phyloP scores from a whole-genome alignment of 2,113 vertebrate species.

The Cyanoderma ruficeps region DNA sequence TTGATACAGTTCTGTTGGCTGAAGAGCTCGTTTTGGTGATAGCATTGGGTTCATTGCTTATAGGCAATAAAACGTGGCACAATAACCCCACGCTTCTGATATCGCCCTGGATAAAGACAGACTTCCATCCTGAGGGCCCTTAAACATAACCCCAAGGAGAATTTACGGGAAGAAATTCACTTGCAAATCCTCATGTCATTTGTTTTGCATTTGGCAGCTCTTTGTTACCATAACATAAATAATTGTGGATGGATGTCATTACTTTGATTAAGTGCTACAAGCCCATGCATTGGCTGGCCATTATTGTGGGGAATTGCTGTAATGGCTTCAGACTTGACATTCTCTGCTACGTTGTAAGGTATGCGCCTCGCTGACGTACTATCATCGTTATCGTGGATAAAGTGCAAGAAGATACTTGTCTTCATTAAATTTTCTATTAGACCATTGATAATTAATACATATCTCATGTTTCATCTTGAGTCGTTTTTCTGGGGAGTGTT shows the following conservation, averaged over 20 bases:
- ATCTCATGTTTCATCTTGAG: slow-evolving; percentile 62
- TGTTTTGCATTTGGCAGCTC: slow-evolving; percentile 73
- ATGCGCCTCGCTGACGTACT: slow-evolving; percentile 51
- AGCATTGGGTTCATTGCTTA: background rate
- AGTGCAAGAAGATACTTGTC: slow-evolving; percentile 69
- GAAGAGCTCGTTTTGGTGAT: background rate
- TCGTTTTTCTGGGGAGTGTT: slow-evolving; percentile 44
- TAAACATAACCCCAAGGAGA: slow-evolving; percentile 21
- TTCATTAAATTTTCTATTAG: slow-evolving; percentile 71
- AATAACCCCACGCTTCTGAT: background rate
- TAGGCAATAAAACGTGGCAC: background rate
- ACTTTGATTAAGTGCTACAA: slow-evolving; percentile 60
- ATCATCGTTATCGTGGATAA: slow-evolving; percentile 51
- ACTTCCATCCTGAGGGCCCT: slow-evolving; percentile 20
- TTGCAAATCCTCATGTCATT: slow-evolving; percentile 67
- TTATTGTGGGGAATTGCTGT: slow-evolving; percentile 69
- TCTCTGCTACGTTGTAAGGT: slow-evolving; percentile 30
- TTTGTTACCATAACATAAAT: slow-evolving; percentile 69
- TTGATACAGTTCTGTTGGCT: background rate
- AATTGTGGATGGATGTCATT: slow-evolving; percentile 65
- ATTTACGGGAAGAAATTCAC: slow-evolving; percentile 66
- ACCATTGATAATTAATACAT: slow-evolving; percentile 71
- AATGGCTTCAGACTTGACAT: slow-evolving; percentile 70
- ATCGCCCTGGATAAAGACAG: background rate
- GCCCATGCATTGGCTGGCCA: slow-evolving; percentile 62